A percentile compares a stretch with the other conserved stretches of the same genome.
These are phyloP conservation scores for Dolichoris vasculosae DNA, from an alignment of 1,140 invertebrate genomes.

Conservation along the genomic window DNA sequence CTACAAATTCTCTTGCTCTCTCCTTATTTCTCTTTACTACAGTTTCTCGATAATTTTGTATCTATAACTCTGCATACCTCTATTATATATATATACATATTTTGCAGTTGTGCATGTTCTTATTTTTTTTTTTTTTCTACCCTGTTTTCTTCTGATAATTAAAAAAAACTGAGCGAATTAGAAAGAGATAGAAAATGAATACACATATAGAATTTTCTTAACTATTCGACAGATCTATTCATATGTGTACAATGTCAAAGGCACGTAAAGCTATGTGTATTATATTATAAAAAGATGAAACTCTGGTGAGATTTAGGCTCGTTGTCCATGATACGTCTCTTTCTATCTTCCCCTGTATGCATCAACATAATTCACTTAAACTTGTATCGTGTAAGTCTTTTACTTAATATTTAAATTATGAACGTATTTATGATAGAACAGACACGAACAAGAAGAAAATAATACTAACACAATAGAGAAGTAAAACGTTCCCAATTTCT, in stretches of 20 bases:
- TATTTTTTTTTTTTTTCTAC: conserved; percentile 54
- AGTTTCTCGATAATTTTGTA: conserved; percentile 28
- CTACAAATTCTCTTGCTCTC: conserved; percentile 1
- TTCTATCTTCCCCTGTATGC: background rate
- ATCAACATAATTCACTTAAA: conserved; percentile 6
- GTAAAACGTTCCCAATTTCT: background rate
- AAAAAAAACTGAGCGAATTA: background rate
- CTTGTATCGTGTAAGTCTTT: background rate
- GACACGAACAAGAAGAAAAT: background rate
- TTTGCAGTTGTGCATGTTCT: background rate
- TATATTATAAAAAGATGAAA: conserved; percentile 1
- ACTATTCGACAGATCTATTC: conserved; percentile 11
- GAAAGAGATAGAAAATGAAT: background rate
- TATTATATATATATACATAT: conserved; percentile 34
- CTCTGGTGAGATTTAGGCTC: background rate
- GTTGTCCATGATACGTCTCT: background rate
- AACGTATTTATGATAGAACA: background rate
- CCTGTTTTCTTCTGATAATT: conserved; percentile 24
- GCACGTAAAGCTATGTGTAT: conserved; percentile 40
- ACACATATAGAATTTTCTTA: background rate
- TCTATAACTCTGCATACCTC: conserved; percentile 54
- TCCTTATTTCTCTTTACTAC: conserved; percentile 47
- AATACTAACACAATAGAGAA: background rate
- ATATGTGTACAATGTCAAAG: conserved; percentile 43
- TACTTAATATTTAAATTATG: conserved; percentile 6